phyloP scores from a whole-genome alignment of 2,797 vertebrate genomes.

The Hydrolagus colliei region DNA sequence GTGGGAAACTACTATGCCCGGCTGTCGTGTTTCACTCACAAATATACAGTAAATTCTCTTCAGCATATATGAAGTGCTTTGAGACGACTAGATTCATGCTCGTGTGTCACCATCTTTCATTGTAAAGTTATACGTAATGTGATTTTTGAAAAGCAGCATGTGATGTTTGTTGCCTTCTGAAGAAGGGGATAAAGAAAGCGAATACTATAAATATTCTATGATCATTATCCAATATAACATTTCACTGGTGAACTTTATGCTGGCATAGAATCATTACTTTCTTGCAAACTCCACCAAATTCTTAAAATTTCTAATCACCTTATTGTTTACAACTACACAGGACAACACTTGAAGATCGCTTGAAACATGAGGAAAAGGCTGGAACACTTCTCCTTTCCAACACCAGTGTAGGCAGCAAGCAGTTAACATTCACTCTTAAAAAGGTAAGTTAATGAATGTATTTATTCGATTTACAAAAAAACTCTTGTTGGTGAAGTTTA shows the following conservation, averaged over 20 bases:
- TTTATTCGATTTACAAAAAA: too few relatives aligned
- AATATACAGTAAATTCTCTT: too few relatives aligned
- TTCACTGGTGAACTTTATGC: background rate
- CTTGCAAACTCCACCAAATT: background rate
- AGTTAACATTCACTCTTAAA: slow-evolving; percentile 84
- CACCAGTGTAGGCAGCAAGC: slow-evolving; percentile 86
- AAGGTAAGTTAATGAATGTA: slow-evolving; percentile 59
- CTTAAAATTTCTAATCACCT: background rate
- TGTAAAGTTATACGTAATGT: too few relatives aligned
- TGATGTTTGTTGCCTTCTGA: background rate
- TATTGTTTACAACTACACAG: slow-evolving; percentile 48
- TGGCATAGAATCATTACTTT: background rate
- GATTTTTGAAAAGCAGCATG: too few relatives aligned
- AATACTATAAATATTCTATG: background rate
- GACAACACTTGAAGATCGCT: slow-evolving; percentile 82
- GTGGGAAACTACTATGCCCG: too few relatives aligned
- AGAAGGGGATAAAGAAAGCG: background rate
- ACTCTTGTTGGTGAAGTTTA: too few relatives aligned
- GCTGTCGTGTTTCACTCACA: too few relatives aligned
- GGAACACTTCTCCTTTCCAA: slow-evolving; percentile 62
- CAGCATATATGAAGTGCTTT: too few relatives aligned
- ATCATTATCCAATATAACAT: background rate
- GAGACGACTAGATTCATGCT: too few relatives aligned
- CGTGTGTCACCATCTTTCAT: too few relatives aligned
- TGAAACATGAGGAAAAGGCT: slow-evolving; percentile 75